Evolutionary conservation across 2,888 invertebrate species (phyloP).

Genomic region (Macrosoma leucophasiata): DNA sequence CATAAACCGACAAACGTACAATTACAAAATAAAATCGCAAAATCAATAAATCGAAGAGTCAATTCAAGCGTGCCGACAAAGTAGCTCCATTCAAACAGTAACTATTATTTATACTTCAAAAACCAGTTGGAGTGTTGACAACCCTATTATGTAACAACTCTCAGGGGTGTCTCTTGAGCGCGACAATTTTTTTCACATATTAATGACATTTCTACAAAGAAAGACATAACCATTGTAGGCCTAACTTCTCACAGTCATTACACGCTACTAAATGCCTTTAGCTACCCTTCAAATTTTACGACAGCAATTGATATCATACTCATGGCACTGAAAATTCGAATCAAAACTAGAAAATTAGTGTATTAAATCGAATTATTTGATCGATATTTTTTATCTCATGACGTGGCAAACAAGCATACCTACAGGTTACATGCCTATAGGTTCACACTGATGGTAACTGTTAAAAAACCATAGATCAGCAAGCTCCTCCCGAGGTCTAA

Average conservation of each 20-base stretch:
- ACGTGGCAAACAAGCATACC: too few species aligned
- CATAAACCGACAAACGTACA: constrained; percentile 19
- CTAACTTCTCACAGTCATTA: constrained; percentile 64
- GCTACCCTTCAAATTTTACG: too few species aligned
- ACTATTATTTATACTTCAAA: constrained; percentile 69
- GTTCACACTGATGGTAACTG: too few species aligned
- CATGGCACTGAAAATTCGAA: too few species aligned
- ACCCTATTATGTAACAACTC: constrained; percentile 67
- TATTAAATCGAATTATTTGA: too few species aligned
- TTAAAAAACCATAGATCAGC: too few species aligned
- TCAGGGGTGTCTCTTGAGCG: constrained; percentile 53
- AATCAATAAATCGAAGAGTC: constrained; percentile 59
- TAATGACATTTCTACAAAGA: constrained; percentile 68
- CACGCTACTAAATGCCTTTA: constrained; percentile 61
- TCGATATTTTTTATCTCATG: too few species aligned
- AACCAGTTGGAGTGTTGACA: constrained; percentile 69
- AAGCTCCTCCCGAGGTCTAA: too few species aligned
- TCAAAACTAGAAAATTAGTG: too few species aligned
- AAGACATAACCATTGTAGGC: constrained; percentile 65
- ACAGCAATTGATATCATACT: too few species aligned
- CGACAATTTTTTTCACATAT: constrained; percentile 56
- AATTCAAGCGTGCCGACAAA: constrained; percentile 63
- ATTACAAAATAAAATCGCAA: constrained; percentile 32
- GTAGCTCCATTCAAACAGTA: constrained; percentile 48
- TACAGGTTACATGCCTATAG: too few species aligned